Base-by-base conservation (phyloP, 2,797 vertebrate species). In the Synanceia verrucosa region DNA sequence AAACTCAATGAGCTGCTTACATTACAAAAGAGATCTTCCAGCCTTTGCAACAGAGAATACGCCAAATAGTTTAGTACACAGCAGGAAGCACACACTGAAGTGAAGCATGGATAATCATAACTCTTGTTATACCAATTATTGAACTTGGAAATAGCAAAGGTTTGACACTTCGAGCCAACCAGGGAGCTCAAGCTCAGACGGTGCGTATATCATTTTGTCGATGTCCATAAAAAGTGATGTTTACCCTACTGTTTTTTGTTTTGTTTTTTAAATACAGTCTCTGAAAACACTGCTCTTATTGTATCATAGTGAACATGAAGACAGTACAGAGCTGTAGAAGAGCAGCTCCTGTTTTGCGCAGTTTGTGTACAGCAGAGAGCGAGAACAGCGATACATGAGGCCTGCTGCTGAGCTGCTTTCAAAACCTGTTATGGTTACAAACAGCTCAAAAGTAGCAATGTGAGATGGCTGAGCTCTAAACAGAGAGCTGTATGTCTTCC, bases 51-150 rank as follows among this genome's bases (percentile, higher is more conserved):
- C 39, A 64, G 73, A 90, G 74, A 82, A 89, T 71, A 91, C 85
- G 87, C 78, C 68, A 78, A 75, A 73, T 82, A 79, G 83, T 86
- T 88, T 76, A 83, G 78, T 79, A 73, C 73, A 50, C 81, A 78
- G 81, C 66, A 70, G 69, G 83, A 80, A 81, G 85, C 78, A 81
- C 77, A 81, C 67, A 72, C 82, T 72, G 84, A 88, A 89, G 85
- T 84, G 85, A 91, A 80, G 74, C 79, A 44, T 24, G 58, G 82
- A 79, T 85, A 90, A 93, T 91, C 80, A 76, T 26, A 64, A 86
- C 76, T 88, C 86, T 88, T 91, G 87, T 92, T 90, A 89, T 78
- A 83, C 80, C 89, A 90, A 89, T 86, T 89, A 93, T 80, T 88
- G 89, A 90, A 90, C 83, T 86, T 85, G 79, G 74, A 85, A 79